Evolutionary conservation across 2,888 invertebrate species (phyloP), one percentile per base, ranked within the genome.

Genomic region (Diplazon laetatorius): DNA sequence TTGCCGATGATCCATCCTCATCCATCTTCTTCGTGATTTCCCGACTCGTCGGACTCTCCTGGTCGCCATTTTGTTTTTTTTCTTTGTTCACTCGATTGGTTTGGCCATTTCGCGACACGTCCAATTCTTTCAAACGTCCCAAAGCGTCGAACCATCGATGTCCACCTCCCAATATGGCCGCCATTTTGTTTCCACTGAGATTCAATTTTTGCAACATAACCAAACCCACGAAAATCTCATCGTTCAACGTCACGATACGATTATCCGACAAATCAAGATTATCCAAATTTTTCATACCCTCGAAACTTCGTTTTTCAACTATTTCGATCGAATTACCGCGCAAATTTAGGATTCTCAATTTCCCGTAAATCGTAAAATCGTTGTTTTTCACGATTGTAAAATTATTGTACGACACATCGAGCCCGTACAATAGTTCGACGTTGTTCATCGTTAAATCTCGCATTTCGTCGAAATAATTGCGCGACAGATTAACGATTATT

Each of bases 261-360:
- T 96, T 96, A 86, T 93, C 92, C 48, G 95, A 95, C 68, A 97
- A 90, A 86, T 96, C 95, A 84, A 97, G 91, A 63, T 93, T 93
- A 88, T 94, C 94, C 81, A 97, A 91, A 82, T 92, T 93, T 16
- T 91, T 90, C 80, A 96, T 91, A 39, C 94, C 93, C 81, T 92
- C 92, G 85, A 96, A 95, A 86, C 93, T 93, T 83, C 92, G 91
- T 80, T 92, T 92, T 85, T 92, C 92, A 85, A 94, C 92, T 81
- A 88, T 91, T 69, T 91, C 88, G 78, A 96, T 93, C 70, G 92
- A 92, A 90, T 97, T 97, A 85, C 93, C 93, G 87, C 94, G 94
- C 85, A 96, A 91, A 88, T 94, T 93, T 81, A 97, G 92, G 93
- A 85, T 93, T 93, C 60, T 96, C 9, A 55, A 91, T 83, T 92